Percentiles rank a stretch among this genome's conserved stretches.
These are phyloP conservation scores for Menidia menidia DNA, from an alignment of 2,797 vertebrate genomes.

Conservation along the genomic window DNA sequence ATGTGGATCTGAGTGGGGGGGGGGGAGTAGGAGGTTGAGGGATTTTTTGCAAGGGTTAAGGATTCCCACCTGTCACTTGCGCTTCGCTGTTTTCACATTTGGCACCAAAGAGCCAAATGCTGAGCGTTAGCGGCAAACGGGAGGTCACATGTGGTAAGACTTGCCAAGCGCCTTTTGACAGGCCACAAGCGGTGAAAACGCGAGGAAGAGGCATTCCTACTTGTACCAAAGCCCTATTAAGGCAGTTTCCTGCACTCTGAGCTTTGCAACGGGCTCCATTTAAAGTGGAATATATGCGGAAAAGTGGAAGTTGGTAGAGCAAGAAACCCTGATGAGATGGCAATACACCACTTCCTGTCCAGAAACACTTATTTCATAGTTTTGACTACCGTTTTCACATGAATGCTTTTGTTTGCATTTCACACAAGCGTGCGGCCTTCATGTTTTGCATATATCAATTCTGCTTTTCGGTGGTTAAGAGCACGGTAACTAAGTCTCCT, in stretches of 20 bases:
- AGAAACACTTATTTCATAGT: not conserved
- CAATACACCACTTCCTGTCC: constrained; percentile 21
- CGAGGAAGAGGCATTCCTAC: constrained; percentile 9
- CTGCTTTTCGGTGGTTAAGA: not conserved
- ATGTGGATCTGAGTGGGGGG: constrained; percentile 34
- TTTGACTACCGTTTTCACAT: constrained; percentile 22
- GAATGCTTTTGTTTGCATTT: constrained; percentile 50
- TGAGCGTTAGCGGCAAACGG: constrained; percentile 31
- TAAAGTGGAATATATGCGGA: not conserved
- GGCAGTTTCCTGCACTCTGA: not conserved
- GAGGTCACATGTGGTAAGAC: constrained; percentile 30
- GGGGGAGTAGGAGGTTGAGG: constrained; percentile 1
- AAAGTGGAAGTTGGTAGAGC: not conserved
- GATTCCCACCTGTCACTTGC: constrained; percentile 68
- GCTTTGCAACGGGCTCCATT: constrained; percentile 27
- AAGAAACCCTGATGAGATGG: not conserved
- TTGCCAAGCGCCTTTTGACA: not conserved
- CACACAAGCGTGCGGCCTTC: not conserved
- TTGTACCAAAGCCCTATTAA: constrained; percentile 3
- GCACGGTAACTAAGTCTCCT: not conserved
- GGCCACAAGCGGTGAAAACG: not conserved
- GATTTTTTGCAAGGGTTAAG: constrained; percentile 34
- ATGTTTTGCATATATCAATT: constrained; percentile 1
- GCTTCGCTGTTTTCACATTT: constrained; percentile 54
- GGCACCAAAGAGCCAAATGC: constrained; percentile 57